Conservation (phyloP, 1,140 invertebrate species). For the Calliopsis andreniformis region DNA sequence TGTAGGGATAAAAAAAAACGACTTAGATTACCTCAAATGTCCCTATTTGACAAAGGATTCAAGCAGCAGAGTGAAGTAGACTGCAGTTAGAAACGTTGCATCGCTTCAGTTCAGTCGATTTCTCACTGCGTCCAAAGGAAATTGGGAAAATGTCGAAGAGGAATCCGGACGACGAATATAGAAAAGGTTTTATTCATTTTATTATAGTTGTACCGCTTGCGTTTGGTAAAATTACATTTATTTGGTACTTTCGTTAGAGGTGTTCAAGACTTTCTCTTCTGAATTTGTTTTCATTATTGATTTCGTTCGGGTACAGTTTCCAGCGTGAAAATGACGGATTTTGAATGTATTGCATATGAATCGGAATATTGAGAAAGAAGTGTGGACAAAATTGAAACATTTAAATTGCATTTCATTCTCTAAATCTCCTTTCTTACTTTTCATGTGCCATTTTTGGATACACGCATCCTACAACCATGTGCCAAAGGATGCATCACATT, state of each 20-base stretch:
- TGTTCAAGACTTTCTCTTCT: constrained; percentile 1
- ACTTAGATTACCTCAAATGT: neutral
- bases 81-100: constrained; percentile 54
- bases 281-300: constrained; percentile 43
- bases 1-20: neutral
- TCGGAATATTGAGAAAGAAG: neutral
- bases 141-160: constrained; percentile 73
- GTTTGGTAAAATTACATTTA: constrained; percentile 35
- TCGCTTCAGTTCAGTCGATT: constrained; percentile 42
- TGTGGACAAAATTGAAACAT: neutral
- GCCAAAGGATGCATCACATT: constrained; percentile 36
- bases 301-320: constrained; percentile 29
- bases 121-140: constrained; percentile 48
- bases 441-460: constrained; percentile 29
- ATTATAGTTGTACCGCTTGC: constrained; percentile 58
- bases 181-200: constrained; percentile 80
- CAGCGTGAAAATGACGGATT: constrained; percentile 14
- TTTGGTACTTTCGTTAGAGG: constrained; percentile 16
- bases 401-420: constrained; percentile 7
- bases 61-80: constrained; percentile 29
- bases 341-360: constrained; percentile 3
- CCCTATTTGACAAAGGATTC: neutral
- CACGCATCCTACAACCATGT: constrained; percentile 37
- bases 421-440: constrained; percentile 30
- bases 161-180: constrained; percentile 71